These are phyloP conservation scores for Gastrophryne carolinensis DNA, from an alignment of 2,797 vertebrate genomes.

Conservation along the genomic window DNA sequence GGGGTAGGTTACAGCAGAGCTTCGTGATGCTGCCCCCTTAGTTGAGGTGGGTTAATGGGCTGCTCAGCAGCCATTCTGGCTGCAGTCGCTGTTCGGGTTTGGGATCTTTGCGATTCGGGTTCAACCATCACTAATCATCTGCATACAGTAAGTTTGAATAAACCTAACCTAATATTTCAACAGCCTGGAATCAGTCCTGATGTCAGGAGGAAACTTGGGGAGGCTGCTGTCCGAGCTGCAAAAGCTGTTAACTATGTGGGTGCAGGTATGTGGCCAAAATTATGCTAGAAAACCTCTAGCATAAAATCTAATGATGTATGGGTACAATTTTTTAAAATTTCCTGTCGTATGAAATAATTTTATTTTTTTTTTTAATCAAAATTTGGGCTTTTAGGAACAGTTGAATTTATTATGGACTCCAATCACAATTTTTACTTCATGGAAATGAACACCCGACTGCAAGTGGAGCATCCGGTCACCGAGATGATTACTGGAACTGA, in stretches of 20 bases:
- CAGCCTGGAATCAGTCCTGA: slow-evolving; percentile 91
- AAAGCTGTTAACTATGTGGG: slow-evolving; percentile 95
- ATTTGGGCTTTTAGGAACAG: slow-evolving; percentile 75
- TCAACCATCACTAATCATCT: too few relatives aligned
- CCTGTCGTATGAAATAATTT: background rate
- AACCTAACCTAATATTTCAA: slow-evolving; percentile 14
- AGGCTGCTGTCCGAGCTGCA: slow-evolving; percentile 91
- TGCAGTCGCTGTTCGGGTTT: too few relatives aligned
- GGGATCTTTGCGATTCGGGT: too few relatives aligned
- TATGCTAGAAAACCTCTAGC: background rate
- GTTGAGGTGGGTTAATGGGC: too few relatives aligned
- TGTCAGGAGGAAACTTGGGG: slow-evolving; percentile 85
- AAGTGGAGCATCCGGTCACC: slow-evolving; percentile 94
- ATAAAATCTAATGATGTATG: too few relatives aligned
- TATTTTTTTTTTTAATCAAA: background rate
- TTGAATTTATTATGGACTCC: slow-evolving; percentile 96
- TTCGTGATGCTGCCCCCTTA: too few relatives aligned
- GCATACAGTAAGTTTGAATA: too few relatives aligned
- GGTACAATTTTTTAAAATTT: too few relatives aligned
- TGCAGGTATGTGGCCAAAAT: slow-evolving; percentile 75
- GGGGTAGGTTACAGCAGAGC: too few relatives aligned
- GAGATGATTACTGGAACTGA: slow-evolving; percentile 98
- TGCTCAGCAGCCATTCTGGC: too few relatives aligned
- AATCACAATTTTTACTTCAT: slow-evolving; percentile 97
- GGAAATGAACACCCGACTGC: slow-evolving; percentile 98